Conservation (phyloP, 1,140 invertebrate genomes). For the Drosophila parabipectinata region DNA sequence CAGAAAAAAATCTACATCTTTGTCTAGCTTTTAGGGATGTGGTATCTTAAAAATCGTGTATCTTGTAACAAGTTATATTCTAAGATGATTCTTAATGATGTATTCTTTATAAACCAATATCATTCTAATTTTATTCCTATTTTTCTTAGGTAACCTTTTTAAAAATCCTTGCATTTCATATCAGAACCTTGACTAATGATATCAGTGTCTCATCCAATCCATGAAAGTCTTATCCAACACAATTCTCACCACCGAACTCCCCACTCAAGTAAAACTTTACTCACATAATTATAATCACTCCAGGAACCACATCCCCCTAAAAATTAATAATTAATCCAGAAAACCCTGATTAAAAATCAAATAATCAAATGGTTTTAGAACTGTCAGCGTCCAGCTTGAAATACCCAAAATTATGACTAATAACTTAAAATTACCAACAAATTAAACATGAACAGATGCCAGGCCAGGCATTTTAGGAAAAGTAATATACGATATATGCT, state of each 20-base stretch:
- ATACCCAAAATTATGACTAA: constrained; percentile 75
- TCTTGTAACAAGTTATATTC: too few relatives aligned
- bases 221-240: too few relatives aligned
- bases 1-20: too few relatives aligned
- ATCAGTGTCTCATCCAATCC: too few relatives aligned
- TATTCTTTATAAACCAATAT: too few relatives aligned
- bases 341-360: constrained; percentile 33
- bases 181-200: too few relatives aligned
- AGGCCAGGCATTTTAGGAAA: constrained; percentile 33
- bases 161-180: too few relatives aligned
- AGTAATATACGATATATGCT: constrained; percentile 26
- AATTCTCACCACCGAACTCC: background rate
- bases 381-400: constrained; percentile 56
- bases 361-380: constrained; percentile 37
- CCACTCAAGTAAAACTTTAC: background rate
- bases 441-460: constrained; percentile 64
- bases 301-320: background rate
- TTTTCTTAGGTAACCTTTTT: too few relatives aligned
- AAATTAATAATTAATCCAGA: constrained; percentile 4
- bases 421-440: constrained; percentile 74
- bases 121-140: too few relatives aligned
- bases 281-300: background rate
- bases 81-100: too few relatives aligned
- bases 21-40: too few relatives aligned
- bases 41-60: too few relatives aligned